Evolutionary conservation across 64 coral and sea anemone genomes (phyloP).

Genomic region (Stylophora pistillata): DNA sequence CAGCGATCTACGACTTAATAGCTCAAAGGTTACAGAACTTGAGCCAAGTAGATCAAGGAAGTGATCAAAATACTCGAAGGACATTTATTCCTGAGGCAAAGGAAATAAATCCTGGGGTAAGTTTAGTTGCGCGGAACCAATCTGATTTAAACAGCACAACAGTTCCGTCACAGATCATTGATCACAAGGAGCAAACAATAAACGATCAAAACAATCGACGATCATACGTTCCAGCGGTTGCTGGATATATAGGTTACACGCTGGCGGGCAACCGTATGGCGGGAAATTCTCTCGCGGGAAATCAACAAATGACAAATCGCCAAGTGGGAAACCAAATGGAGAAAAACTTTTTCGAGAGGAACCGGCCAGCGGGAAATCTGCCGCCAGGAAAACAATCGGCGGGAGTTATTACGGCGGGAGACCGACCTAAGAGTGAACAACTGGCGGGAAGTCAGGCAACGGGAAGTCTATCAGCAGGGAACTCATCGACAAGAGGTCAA

Average conservation of each 20-base stretch:
- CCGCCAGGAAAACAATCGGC: neutral
- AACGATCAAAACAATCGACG: slow-evolving; percentile 5
- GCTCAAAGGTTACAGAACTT: slow-evolving; percentile 28
- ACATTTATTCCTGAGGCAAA: neutral
- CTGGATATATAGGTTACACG: neutral
- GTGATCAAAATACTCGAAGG: slow-evolving; percentile 2
- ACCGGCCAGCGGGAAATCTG: neutral
- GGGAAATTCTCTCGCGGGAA: neutral
- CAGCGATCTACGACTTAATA: slow-evolving; percentile 17
- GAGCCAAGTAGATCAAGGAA: neutral
- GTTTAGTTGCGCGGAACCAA: too few relatives aligned
- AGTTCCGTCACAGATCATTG: too few relatives aligned
- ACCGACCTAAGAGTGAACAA: neutral
- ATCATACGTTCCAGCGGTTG: neutral
- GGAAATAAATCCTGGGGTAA: too few relatives aligned
- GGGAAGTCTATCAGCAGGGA: neutral
- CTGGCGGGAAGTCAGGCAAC: neutral
- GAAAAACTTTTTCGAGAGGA: neutral
- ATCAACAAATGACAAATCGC: neutral
- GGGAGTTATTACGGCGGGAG: neutral
- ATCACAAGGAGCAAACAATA: too few relatives aligned
- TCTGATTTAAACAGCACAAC: too few relatives aligned
- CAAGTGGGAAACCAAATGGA: neutral
- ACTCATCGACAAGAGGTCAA: neutral
- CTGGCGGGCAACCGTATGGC: neutral